Conservation (phyloP, 2,113 vertebrate genomes). For the Reinhardtius hippoglossoides region DNA sequence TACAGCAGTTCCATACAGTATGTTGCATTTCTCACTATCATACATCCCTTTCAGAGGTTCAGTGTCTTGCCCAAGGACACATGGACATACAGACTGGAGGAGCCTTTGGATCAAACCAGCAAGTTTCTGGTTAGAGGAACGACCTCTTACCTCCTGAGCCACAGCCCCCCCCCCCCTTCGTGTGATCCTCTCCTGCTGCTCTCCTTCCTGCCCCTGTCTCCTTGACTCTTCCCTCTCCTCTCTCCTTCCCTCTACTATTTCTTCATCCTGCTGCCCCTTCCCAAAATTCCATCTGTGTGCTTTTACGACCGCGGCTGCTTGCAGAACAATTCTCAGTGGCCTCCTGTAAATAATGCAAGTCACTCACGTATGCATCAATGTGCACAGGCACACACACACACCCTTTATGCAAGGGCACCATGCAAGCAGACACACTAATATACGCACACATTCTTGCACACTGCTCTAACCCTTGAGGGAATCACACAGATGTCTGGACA, state of each 20-base stretch:
- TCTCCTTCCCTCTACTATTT: slow-evolving; percentile 9
- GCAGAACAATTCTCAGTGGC: slow-evolving; percentile 22
- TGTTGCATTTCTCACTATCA: neutral
- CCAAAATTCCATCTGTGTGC: slow-evolving; percentile 34
- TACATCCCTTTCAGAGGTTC: neutral
- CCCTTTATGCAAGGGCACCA: neutral
- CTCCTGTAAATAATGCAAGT: slow-evolving; percentile 55
- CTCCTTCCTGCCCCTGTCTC: slow-evolving; percentile 7
- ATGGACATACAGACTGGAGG: neutral
- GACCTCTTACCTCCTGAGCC: neutral
- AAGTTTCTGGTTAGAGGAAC: neutral
- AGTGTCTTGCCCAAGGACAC: neutral
- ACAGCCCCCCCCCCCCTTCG: neutral
- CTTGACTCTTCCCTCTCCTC: neutral
- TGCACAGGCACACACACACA: neutral
- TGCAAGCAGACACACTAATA: slow-evolving; percentile 14
- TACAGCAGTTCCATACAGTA: neutral
- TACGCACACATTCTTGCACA: slow-evolving; percentile 1
- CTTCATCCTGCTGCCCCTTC: slow-evolving; percentile 26
- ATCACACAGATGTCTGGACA: slow-evolving; percentile 73
- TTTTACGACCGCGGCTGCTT: slow-evolving; percentile 8
- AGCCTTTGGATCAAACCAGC: neutral
- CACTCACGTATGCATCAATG: slow-evolving; percentile 22
- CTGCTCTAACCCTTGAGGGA: slow-evolving; percentile 52
- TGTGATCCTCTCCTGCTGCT: slow-evolving; percentile 18